These are phyloP conservation scores for Periophthalmus magnuspinnatus DNA, from an alignment of 2,797 vertebrate species.

Conservation along the genomic window DNA sequence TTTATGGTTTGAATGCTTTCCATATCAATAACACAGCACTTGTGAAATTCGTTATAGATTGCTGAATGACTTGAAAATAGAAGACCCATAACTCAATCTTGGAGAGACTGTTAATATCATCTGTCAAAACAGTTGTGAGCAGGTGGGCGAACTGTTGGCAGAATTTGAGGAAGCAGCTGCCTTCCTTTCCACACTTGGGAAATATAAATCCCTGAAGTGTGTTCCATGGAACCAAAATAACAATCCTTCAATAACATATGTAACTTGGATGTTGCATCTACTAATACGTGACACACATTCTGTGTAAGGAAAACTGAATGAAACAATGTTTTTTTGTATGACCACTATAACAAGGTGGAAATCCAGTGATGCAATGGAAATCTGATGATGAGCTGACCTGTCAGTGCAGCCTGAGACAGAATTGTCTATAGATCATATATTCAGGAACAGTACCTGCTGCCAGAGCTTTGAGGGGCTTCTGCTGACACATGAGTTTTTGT, in stretches of 20 bases:
- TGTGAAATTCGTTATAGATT: not conserved
- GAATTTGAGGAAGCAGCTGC: constrained; percentile 37
- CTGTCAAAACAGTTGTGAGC: constrained; percentile 3
- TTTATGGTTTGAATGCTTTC: not conserved
- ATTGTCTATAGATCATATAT: constrained; percentile 35
- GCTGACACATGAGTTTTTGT: constrained; percentile 30
- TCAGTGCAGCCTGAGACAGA: constrained; percentile 24
- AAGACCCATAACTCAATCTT: constrained; percentile 8
- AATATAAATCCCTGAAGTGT: constrained; percentile 25
- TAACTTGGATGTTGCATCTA: not conserved
- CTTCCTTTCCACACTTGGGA: constrained; percentile 19
- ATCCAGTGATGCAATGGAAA: constrained; percentile 18
- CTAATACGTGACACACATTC: not conserved
- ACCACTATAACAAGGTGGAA: not conserved
- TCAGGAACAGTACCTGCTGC: constrained; percentile 40
- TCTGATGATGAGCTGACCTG: constrained; percentile 7
- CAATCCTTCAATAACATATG: not conserved
- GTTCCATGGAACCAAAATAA: constrained; percentile 22
- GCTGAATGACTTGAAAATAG: not conserved
- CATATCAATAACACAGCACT: not conserved
- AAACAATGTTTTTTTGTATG: not conserved
- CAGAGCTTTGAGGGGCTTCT: constrained; percentile 24
- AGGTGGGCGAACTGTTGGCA: constrained; percentile 30
- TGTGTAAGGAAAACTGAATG: not conserved
- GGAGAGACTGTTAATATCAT: constrained; percentile 17